These are phyloP conservation scores for Pangasius larnaudii DNA, from an alignment of 2,797 vertebrate genomes.

Conservation along the genomic window DNA sequence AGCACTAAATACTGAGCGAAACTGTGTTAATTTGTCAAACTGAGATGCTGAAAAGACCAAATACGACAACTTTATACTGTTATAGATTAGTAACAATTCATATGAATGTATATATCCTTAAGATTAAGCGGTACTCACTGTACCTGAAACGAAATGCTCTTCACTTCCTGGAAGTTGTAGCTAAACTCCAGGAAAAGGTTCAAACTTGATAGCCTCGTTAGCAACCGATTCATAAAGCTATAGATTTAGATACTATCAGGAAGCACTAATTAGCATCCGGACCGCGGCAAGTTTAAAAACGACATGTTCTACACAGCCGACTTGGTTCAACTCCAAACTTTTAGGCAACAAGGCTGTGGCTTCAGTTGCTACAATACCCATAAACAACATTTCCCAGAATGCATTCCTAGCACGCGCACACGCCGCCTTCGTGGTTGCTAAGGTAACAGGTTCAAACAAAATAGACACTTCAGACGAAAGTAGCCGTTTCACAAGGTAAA, in stretches of 20 bases:
- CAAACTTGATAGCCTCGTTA: not conserved
- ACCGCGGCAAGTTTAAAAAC: not conserved
- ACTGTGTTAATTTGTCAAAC: not conserved
- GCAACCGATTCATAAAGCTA: not conserved
- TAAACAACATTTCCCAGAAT: constrained; percentile 48
- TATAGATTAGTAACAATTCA: too few species aligned
- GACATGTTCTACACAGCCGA: not conserved
- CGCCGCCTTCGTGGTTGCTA: constrained; percentile 38
- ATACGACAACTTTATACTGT: not conserved
- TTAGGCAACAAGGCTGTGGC: not conserved
- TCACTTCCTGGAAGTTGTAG: constrained; percentile 13
- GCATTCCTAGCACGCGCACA: not conserved
- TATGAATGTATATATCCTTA: not conserved
- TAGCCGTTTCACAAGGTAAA: constrained; percentile 40
- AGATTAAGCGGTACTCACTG: not conserved
- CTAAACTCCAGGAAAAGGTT: not conserved
- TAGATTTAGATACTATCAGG: not conserved
- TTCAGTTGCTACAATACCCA: not conserved
- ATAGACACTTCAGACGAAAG: constrained; percentile 43
- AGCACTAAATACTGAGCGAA: not conserved
- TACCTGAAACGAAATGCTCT: not conserved
- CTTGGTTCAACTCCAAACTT: not conserved
- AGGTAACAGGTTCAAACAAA: constrained; percentile 44
- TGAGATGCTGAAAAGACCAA: not conserved
- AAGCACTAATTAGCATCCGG: not conserved